Evolutionary conservation across 1,140 invertebrate genomes (phyloP).

Genomic region (Colletes gigas): DNA sequence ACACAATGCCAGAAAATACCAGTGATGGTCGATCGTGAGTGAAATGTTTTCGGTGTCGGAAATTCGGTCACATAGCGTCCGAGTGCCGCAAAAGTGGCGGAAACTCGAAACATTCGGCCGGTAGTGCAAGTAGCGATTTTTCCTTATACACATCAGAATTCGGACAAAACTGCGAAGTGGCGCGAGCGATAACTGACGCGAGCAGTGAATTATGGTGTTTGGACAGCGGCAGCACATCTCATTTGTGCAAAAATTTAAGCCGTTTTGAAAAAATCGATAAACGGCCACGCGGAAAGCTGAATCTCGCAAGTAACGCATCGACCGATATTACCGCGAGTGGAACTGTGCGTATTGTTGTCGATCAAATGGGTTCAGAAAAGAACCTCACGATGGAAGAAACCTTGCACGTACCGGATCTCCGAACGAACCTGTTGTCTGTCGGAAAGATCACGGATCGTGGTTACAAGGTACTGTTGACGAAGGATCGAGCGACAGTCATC

Average conservation of each 20-base stretch:
- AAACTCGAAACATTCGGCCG: neutral
- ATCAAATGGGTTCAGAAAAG: neutral
- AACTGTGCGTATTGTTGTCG: neutral
- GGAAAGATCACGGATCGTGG: slow-evolving; percentile 44
- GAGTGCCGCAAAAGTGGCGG: neutral
- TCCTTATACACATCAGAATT: neutral
- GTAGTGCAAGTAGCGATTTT: neutral
- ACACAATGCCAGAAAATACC: neutral
- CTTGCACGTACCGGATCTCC: slow-evolving; percentile 1
- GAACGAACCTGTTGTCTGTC: slow-evolving; percentile 39
- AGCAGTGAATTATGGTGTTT: neutral
- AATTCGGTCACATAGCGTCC: neutral
- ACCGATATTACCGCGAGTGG: neutral
- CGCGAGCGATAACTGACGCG: neutral
- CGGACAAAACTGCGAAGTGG: neutral
- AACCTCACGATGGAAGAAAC: neutral
- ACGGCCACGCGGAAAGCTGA: neutral
- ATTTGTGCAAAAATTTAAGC: neutral
- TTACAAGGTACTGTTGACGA: slow-evolving; percentile 15
- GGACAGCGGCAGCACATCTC: slow-evolving; percentile 7
- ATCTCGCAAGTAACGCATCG: neutral
- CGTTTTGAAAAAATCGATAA: neutral
- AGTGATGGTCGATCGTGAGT: neutral
- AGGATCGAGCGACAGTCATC: neutral
- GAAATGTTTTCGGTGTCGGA: slow-evolving; percentile 5